Evolutionary conservation across 2,113 vertebrate genomes (phyloP).

Genomic region (Andinoacara biseriatus): DNA sequence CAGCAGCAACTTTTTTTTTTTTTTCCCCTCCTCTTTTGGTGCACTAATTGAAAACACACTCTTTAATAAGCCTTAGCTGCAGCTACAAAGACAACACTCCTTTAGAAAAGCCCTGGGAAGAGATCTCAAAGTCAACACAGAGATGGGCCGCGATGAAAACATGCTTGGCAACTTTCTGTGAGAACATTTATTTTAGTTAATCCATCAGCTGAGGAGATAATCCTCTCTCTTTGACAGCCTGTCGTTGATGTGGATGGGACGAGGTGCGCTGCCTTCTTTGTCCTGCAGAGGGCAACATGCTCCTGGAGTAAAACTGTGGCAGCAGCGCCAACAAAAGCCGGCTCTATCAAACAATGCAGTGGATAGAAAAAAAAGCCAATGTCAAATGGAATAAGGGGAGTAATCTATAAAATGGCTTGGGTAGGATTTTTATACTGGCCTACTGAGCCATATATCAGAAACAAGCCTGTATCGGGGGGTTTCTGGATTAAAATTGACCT

Average conservation of each 20-base stretch:
- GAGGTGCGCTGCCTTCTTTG: background rate
- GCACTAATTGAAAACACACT: conserved; percentile 68
- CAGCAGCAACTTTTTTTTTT: background rate
- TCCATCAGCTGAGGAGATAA: conserved; percentile 44
- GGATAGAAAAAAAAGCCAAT: background rate
- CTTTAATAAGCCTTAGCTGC: conserved; percentile 1
- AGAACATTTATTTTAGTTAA: conserved; percentile 63
- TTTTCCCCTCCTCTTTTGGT: background rate
- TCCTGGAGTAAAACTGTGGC: conserved; percentile 6
- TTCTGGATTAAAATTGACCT: conserved; percentile 62
- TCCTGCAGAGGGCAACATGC: conserved; percentile 59
- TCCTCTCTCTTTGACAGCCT: conserved; percentile 25
- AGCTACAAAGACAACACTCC: conserved; percentile 6
- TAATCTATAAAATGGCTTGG: conserved; percentile 59
- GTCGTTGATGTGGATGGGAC: background rate
- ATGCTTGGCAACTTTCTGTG: conserved; percentile 48
- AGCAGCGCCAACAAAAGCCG: conserved; percentile 11
- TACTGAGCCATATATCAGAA: conserved; percentile 43
- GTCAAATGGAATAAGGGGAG: conserved; percentile 32
- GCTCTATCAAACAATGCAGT: conserved; percentile 20
- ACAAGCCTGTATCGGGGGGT: conserved; percentile 17
- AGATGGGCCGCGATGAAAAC: conserved; percentile 31
- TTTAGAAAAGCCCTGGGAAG: conserved; percentile 32
- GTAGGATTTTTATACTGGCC: conserved; percentile 26
- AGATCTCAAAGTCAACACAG: conserved; percentile 40